Evolutionary conservation across 2,888 invertebrate species (phyloP).

Genomic region (Cosmia pyralina): DNA sequence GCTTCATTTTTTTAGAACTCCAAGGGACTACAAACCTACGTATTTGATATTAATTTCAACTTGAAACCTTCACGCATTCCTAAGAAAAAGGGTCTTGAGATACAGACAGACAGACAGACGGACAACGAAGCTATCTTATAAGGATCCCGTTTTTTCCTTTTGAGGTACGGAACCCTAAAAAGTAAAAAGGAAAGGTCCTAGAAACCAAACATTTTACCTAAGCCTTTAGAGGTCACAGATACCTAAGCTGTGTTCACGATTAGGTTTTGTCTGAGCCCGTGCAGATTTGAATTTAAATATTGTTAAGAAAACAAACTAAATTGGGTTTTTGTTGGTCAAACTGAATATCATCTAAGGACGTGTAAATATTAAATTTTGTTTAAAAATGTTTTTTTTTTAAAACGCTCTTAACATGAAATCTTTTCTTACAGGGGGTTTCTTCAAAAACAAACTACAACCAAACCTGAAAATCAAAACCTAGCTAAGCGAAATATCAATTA

Average conservation of each 20-base stretch:
- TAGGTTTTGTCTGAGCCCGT: conserved; percentile 6
- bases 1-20: too few relatives aligned
- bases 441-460: conserved; percentile 22
- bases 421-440: background rate
- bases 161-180: background rate
- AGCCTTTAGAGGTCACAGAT: background rate
- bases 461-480: conserved; percentile 25
- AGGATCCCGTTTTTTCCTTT: too few relatives aligned
- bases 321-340: conserved; percentile 5
- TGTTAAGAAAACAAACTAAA: background rate
- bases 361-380: background rate
- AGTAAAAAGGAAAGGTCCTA: conserved; percentile 17
- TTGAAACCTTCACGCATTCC: too few relatives aligned
- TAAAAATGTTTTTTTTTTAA: background rate
- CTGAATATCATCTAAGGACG: background rate
- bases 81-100: too few relatives aligned
- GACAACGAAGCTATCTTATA: too few relatives aligned
- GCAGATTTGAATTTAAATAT: conserved; percentile 25
- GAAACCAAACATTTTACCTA: conserved; percentile 26
- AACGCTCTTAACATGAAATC: background rate
- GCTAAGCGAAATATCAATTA: conserved; percentile 50
- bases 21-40: too few relatives aligned
- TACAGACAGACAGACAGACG: too few relatives aligned
- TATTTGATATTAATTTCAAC: too few relatives aligned
- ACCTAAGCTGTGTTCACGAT: conserved; percentile 17